Conservation (phyloP, 1,140 invertebrate species). For the Zaprionus tsacasi region DNA sequence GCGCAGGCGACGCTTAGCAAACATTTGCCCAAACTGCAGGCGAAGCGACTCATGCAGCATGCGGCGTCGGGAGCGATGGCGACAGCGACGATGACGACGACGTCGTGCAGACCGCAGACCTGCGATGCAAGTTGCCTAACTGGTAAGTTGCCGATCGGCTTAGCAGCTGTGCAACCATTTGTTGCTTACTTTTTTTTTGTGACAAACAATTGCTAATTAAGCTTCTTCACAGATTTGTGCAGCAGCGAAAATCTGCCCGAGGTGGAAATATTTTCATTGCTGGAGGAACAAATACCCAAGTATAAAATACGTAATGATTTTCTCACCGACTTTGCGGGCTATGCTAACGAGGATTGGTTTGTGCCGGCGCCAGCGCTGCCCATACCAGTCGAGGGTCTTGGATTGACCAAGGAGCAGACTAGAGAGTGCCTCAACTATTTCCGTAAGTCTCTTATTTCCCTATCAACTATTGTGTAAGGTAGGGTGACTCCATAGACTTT, state of each 20-base stretch:
- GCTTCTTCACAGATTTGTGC: constrained; percentile 90
- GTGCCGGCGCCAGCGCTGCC: constrained; percentile 93
- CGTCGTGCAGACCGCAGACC: constrained; percentile 62
- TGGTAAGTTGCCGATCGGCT: constrained; percentile 49
- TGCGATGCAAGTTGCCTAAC: constrained; percentile 77
- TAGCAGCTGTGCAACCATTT: constrained; percentile 9
- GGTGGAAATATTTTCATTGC: constrained; percentile 96
- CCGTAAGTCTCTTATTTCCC: constrained; percentile 89
- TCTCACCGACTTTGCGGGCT: constrained; percentile 96
- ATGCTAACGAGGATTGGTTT: constrained; percentile 97
- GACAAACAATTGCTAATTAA: constrained; percentile 46
- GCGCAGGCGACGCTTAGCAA: constrained; percentile 83
- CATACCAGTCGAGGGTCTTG: constrained; percentile 90
- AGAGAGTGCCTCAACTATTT: constrained; percentile 97
- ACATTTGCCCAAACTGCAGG: constrained; percentile 76
- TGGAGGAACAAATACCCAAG: constrained; percentile 97
- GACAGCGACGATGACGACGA: constrained; percentile 7
- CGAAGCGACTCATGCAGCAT: constrained; percentile 77
- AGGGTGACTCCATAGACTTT: not conserved
- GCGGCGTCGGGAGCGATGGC: constrained; percentile 20
- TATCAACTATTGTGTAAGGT: not conserved
- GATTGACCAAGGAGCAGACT: constrained; percentile 96
- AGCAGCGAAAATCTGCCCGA: constrained; percentile 93
- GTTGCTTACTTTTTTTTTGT: not conserved
- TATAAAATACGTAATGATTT: constrained; percentile 97